Percentiles rank a stretch among this genome's conserved stretches.
phyloP scores from a whole-genome alignment of 2,113 vertebrate species.

The Malurus melanocephalus region DNA sequence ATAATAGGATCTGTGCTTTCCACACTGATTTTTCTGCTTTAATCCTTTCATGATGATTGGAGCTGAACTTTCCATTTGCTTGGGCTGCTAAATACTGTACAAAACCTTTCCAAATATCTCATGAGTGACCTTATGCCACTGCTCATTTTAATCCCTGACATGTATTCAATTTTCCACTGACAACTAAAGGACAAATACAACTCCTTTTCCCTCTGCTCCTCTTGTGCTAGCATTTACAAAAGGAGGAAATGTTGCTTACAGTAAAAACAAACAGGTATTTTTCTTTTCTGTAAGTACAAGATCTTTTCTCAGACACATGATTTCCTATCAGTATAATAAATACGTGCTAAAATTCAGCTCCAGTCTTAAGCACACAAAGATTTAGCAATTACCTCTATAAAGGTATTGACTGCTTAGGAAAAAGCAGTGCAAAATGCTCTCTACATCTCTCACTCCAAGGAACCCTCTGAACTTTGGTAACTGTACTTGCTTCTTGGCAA shows the following conservation, averaged over 20 bases:
- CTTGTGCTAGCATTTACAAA: background rate
- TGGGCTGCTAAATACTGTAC: background rate
- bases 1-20: slow-evolving; percentile 44
- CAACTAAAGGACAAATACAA: slow-evolving; percentile 18
- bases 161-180: slow-evolving; percentile 37
- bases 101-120: slow-evolving; percentile 46
- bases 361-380: background rate
- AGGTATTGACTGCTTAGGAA: background rate
- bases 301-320: background rate
- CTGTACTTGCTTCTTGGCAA: background rate
- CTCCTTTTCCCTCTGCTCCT: background rate
- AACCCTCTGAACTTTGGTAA: background rate
- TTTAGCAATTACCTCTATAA: background rate
- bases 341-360: background rate
- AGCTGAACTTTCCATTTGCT: slow-evolving; percentile 45
- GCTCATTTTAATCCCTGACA: slow-evolving; percentile 41
- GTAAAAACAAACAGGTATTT: background rate
- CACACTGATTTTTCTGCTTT: slow-evolving; percentile 24
- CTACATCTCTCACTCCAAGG: background rate
- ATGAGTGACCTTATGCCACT: slow-evolving; percentile 31
- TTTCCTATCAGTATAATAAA: background rate
- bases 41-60: slow-evolving; percentile 40
- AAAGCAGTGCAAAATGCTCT: background rate
- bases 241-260: background rate
- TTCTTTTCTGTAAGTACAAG: background rate